A percentile compares a stretch with the other conserved stretches of the same genome.
phyloP scores from a whole-genome alignment of 2,797 vertebrate species.

The Typhlichthys eigenmanni region DNA sequence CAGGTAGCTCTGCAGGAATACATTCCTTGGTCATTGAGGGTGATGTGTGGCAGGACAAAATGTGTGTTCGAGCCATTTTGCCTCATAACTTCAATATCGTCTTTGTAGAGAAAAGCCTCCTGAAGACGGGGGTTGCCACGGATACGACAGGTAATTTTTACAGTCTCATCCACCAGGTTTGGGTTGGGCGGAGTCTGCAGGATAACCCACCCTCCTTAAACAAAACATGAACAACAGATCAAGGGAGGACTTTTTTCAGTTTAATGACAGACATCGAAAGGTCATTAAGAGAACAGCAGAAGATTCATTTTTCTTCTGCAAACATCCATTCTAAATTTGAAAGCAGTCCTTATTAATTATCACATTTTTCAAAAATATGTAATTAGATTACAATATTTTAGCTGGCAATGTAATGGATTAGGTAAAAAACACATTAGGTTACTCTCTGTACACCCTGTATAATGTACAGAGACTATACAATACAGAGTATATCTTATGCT shows the following conservation, averaged over 20 bases:
- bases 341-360: no score
- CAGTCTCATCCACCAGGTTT: conserved; percentile 39
- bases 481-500: no score
- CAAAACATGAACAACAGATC: neutral
- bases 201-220: conserved; percentile 66
- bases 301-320: no score
- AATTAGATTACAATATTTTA: no score
- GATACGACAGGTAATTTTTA: conserved; percentile 55
- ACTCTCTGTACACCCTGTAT: no score
- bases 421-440: no score
- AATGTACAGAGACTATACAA: no score
- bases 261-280: neutral
- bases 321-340: no score
- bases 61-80: neutral
- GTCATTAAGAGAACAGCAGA: no score
- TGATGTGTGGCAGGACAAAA: conserved; percentile 46
- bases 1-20: conserved; percentile 74
- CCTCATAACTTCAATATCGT: conserved; percentile 49
- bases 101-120: conserved; percentile 66
- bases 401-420: no score
- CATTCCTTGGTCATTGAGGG: conserved; percentile 46
- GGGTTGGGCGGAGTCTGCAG: conserved; percentile 40
- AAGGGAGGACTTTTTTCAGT: neutral
- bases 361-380: no score
- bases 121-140: conserved; percentile 21